These are phyloP conservation scores for Physocephala rufipes DNA, from an alignment of 2,888 invertebrate genomes.

Conservation along the genomic window DNA sequence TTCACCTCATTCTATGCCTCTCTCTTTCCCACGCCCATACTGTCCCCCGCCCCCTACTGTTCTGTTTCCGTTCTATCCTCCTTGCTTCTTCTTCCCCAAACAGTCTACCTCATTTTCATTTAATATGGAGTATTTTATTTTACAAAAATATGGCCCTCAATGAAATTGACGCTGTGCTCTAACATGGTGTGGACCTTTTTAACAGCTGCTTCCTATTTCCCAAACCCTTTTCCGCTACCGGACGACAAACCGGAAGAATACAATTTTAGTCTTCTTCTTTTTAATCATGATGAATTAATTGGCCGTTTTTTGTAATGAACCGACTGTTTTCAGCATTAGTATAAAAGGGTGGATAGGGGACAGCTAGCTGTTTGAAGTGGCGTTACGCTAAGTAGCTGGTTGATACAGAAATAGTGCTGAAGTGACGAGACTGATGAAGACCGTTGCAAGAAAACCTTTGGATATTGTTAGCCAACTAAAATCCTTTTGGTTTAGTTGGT, in stretches of 20 bases:
- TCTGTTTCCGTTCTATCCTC: neutral
- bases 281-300: constrained; percentile 60
- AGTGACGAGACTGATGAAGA: neutral
- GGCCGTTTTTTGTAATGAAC: constrained; percentile 55
- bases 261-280: constrained; percentile 5
- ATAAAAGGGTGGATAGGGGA: constrained; percentile 2
- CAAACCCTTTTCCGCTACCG: neutral
- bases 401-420: neutral
- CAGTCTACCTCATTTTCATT: neutral
- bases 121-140: constrained; percentile 32
- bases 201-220: neutral
- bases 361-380: neutral
- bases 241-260: neutral
- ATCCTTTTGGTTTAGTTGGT: constrained; percentile 6
- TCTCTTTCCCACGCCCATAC: neutral
- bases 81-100: too few species aligned
- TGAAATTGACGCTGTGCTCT: neutral
- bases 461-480: constrained; percentile 14
- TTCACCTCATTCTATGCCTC: neutral
- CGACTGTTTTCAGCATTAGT: constrained; percentile 38
- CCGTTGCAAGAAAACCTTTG: neutral
- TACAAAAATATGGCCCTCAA: constrained; percentile 24
- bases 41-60: neutral
- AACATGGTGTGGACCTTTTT: constrained; percentile 14
- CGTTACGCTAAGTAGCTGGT: neutral